Evolutionary conservation across 2,113 vertebrate species (phyloP), one percentile per base, ranked within the genome.

Genomic region (Hiodon alosoides): DNA sequence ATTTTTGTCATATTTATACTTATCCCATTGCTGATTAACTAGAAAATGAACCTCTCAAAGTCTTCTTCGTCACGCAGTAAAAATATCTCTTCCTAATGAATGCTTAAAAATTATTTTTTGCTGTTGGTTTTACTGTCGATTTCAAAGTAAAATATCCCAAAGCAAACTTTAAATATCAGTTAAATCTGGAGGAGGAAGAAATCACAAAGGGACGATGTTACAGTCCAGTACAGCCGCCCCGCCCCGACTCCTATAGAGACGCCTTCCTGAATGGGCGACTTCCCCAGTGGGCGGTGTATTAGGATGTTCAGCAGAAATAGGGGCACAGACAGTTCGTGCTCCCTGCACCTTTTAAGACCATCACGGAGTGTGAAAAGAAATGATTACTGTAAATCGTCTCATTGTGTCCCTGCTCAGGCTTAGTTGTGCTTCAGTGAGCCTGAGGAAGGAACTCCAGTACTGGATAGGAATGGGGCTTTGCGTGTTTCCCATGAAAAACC

Each of bases 351-450:
- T 81, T 84, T 84, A 85, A 84, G 83, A 86, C 81, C 78, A 82
- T 84, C 83, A 86, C 74, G 47, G 76, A 83, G 83, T 83, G 84
- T 86, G 83, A 84, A 86, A 79, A 80, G 81, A 79, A 75, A 82
- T 81, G 81, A 86, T 86, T 83, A 77, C 81, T 82, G 76, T 79
- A 81, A 81, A 79, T 77, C 80, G 76, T 83, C 81, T 84, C 71
- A 82, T 84, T 84, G 80, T 74, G 78, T 80, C 75, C 80, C 69
- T 17, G 74, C 73, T 61, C 82, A 75, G 83, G 83, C 84, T 86
- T 86, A 86, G 84, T 84, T 76, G 72, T 86, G 84, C 84, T 83
- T 82, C 76, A 86, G 79, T 84, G 85, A 84, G 82, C 82, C 82
- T 81, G 84, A 78, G 83, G 81, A 71, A 79, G 79, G 81, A 78